A percentile compares a stretch with the other conserved stretches of the same genome.
These are phyloP conservation scores for Fregata magnificens DNA, from an alignment of 2,113 vertebrate species.

Conservation along the genomic window DNA sequence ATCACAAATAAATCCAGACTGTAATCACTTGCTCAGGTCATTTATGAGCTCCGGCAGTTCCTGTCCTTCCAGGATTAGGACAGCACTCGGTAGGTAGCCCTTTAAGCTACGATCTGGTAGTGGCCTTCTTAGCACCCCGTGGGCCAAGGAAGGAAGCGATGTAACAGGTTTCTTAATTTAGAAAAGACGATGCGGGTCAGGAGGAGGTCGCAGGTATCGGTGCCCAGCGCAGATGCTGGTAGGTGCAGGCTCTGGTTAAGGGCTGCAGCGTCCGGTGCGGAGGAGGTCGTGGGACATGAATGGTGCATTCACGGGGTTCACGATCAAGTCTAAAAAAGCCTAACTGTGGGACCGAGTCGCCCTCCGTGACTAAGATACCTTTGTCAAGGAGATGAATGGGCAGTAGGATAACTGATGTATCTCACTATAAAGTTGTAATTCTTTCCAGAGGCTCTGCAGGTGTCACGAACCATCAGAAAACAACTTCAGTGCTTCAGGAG, in stretches of 20 bases:
- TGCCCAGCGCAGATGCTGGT: fast-evolving
- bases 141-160: conserved; percentile 4
- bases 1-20: background rate
- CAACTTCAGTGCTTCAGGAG: background rate
- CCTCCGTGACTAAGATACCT: background rate
- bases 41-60: background rate
- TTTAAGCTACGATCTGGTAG: background rate
- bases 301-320: fast-evolving
- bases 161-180: conserved; percentile 18
- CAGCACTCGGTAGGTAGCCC: background rate
- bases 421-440: background rate
- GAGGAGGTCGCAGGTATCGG: background rate
- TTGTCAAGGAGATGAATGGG: background rate
- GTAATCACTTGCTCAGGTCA: conserved; percentile 14
- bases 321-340: background rate
- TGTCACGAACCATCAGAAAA: background rate
- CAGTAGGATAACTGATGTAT: background rate
- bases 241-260: background rate
- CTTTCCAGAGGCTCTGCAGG: background rate
- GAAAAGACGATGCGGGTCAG: background rate
- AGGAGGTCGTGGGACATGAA: background rate
- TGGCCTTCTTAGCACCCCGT: conserved; percentile 36
- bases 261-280: background rate
- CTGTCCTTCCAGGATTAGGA: conserved; percentile 44
- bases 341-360: background rate